Evolutionary conservation across 1,140 invertebrate genomes (phyloP).

Genomic region (Euura saliciscinereae): DNA sequence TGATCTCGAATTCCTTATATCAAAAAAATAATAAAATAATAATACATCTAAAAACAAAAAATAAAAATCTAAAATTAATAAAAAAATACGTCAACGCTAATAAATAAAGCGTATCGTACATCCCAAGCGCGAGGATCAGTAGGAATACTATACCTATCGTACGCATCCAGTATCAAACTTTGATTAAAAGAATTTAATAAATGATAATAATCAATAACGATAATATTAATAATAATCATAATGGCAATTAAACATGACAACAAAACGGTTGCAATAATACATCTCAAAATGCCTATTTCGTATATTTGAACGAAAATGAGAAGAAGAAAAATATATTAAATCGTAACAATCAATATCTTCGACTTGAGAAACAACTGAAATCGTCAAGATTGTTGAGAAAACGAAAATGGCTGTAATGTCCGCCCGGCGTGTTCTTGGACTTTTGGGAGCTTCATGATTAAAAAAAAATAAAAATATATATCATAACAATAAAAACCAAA

Average conservation of each 20-base stretch:
- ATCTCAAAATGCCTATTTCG: background rate
- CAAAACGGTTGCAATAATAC: constrained; percentile 1
- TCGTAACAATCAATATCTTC: no score
- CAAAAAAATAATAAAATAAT: constrained; percentile 9
- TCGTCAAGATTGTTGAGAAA: no score
- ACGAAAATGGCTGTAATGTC: no score
- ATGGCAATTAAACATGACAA: constrained; percentile 7
- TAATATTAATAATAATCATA: background rate
- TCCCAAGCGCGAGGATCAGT: background rate
- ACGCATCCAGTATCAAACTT: background rate
- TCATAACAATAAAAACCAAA: background rate
- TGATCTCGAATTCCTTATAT: constrained; percentile 12
- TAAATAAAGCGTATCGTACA: background rate
- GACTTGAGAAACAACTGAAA: no score
- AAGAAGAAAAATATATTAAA: no score
- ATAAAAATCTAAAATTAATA: background rate
- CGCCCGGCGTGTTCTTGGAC: no score
- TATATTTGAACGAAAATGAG: no score
- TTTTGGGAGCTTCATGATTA: no score
- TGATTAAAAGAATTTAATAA: background rate
- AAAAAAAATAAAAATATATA: background rate
- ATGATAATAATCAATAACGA: background rate
- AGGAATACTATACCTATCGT: background rate
- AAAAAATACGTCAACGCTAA: background rate
- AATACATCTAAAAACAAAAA: background rate